These are phyloP conservation scores for Halisarca cf. caerulea DNA, from an alignment of 37 sponge, comb jelly and placozoan species.

Conservation along the genomic window DNA sequence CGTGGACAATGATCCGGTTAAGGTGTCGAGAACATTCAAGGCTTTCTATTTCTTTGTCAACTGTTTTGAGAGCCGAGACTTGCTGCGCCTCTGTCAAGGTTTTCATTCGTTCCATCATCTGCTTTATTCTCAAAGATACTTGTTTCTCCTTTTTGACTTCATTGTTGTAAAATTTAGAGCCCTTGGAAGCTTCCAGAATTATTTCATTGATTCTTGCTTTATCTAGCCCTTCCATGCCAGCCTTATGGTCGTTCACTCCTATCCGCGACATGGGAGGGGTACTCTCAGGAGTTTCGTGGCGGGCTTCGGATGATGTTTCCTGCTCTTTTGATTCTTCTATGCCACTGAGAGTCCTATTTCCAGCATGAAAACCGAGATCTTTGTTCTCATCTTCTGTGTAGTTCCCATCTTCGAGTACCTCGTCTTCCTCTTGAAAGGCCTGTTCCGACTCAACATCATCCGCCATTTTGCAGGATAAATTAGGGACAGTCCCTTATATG, in stretches of 20 bases:
- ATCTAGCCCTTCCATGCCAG: constrained; percentile 98
- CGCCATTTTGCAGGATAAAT: too few species aligned
- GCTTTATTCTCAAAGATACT: constrained; percentile 38
- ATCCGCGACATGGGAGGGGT: constrained; percentile 66
- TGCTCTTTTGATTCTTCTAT: too few species aligned
- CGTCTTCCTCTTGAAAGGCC: too few species aligned
- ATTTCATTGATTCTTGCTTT: constrained; percentile 82
- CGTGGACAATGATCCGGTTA: constrained; percentile 84
- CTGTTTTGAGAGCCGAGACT: constrained; percentile 31
- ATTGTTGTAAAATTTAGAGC: constrained; percentile 85
- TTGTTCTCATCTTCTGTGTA: too few species aligned
- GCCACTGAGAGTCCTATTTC: too few species aligned
- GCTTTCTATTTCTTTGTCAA: constrained; percentile 60
- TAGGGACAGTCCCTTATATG: too few species aligned
- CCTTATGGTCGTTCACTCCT: constrained; percentile 89
- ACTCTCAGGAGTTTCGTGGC: neutral
- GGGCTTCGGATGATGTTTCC: too few species aligned
- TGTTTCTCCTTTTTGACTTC: constrained; percentile 77
- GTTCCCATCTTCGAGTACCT: too few species aligned
- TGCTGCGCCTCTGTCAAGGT: constrained; percentile 56
- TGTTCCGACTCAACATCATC: too few species aligned
- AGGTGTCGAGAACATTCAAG: constrained; percentile 79
- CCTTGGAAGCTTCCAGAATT: constrained; percentile 91
- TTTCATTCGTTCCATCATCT: constrained; percentile 54
- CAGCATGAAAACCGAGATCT: too few species aligned